Percentiles rank a stretch among this genome's conserved stretches.
Evolutionary conservation across 2,113 vertebrate genomes (phyloP).

Genomic region (Eonycteris spelaea): DNA sequence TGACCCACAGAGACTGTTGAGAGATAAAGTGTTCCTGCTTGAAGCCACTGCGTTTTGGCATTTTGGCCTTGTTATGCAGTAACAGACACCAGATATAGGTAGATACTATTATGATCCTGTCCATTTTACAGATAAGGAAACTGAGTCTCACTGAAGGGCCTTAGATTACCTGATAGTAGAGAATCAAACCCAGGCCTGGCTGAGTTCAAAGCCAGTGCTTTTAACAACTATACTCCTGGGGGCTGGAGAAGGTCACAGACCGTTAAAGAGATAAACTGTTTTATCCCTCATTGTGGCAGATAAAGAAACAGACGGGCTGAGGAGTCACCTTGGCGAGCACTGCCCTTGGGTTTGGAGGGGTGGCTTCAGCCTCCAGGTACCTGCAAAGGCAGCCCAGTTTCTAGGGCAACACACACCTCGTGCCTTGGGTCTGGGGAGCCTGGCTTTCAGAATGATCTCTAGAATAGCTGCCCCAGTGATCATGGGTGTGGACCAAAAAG

Average conservation of each 20-base stretch:
- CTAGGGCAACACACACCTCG: background rate
- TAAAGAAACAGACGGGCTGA: background rate
- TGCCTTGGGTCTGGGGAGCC: background rate
- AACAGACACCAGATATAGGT: background rate
- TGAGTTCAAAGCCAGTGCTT: background rate
- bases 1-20: background rate
- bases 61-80: background rate
- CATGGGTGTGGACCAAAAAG: background rate
- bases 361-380: background rate
- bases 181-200: background rate
- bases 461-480: background rate
- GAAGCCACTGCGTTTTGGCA: background rate
- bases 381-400: background rate
- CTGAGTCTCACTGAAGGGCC: background rate
- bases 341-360: background rate
- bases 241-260: background rate
- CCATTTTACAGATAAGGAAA: background rate
- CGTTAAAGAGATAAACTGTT: background rate
- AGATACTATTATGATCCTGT: background rate
- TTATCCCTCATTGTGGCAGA: background rate
- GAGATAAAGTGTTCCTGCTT: background rate
- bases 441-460: background rate
- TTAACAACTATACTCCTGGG: background rate
- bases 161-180: background rate
- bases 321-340: background rate